Conservation (phyloP, 2,113 vertebrate species). For the Catharus minimus region DNA sequence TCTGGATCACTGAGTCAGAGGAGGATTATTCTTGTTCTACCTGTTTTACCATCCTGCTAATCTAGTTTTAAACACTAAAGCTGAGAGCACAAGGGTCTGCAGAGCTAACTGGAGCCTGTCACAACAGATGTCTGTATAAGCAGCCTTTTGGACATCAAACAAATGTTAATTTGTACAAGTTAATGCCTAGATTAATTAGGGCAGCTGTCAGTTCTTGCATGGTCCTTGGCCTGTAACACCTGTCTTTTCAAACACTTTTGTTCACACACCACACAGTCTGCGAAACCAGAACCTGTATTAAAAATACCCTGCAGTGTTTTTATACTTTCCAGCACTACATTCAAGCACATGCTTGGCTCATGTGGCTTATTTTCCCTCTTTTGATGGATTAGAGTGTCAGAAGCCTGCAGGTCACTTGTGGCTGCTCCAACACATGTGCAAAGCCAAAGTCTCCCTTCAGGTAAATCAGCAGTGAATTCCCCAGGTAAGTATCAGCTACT, state of each 20-base stretch:
- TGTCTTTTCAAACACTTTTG: background rate
- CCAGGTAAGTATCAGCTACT: background rate
- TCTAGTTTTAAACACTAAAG: background rate
- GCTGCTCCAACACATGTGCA: rapidly evolving
- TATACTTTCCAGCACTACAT: background rate
- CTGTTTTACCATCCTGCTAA: background rate
- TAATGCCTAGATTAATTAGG: background rate
- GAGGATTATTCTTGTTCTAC: background rate
- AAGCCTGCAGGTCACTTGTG: background rate
- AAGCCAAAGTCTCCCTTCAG: background rate
- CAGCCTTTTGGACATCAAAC: background rate
- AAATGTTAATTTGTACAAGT: background rate
- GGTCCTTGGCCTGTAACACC: background rate
- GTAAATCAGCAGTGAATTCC: too few relatives aligned
- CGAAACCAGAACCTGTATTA: background rate
- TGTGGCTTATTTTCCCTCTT: background rate
- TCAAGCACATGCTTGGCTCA: background rate
- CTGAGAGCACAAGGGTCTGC: background rate
- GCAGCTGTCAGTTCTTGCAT: background rate
- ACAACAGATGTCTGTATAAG: background rate
- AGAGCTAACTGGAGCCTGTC: background rate
- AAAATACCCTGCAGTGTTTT: background rate
- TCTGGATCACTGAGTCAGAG: background rate
- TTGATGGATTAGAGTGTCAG: background rate
- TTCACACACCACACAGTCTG: background rate